Evolutionary conservation across 2,888 invertebrate genomes (phyloP).

Genomic region (Acanthosepion esculentum): DNA sequence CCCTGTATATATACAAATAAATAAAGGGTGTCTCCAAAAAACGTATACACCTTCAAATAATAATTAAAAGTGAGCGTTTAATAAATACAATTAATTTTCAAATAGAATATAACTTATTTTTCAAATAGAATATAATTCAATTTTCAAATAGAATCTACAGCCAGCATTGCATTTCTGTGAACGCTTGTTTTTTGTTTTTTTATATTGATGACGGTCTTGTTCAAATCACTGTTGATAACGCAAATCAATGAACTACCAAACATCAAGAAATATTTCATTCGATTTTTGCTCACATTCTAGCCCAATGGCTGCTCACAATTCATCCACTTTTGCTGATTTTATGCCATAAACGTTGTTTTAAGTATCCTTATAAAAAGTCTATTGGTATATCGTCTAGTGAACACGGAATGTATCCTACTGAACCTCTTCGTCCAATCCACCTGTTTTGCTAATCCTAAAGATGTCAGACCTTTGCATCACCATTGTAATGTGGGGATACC

Average conservation of each 20-base stretch:
- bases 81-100: too few species aligned
- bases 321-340: background rate
- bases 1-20: too few species aligned
- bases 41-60: too few species aligned
- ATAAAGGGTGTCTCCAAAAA: too few species aligned
- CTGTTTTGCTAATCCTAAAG: background rate
- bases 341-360: background rate
- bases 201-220: background rate
- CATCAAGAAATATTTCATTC: background rate
- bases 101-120: too few species aligned
- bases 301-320: background rate
- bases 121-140: too few species aligned
- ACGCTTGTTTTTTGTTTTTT: too few species aligned
- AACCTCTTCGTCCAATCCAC: background rate
- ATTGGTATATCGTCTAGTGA: background rate
- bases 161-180: too few species aligned
- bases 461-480: background rate
- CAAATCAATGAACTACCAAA: background rate
- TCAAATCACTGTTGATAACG: background rate
- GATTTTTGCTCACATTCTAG: background rate
- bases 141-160: too few species aligned
- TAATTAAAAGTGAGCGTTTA: too few species aligned
- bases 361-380: background rate
- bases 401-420: background rate
- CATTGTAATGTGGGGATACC: background rate